Conservation (phyloP, 1,140 invertebrate species). For the Drosophila pseudoobscura region DNA sequence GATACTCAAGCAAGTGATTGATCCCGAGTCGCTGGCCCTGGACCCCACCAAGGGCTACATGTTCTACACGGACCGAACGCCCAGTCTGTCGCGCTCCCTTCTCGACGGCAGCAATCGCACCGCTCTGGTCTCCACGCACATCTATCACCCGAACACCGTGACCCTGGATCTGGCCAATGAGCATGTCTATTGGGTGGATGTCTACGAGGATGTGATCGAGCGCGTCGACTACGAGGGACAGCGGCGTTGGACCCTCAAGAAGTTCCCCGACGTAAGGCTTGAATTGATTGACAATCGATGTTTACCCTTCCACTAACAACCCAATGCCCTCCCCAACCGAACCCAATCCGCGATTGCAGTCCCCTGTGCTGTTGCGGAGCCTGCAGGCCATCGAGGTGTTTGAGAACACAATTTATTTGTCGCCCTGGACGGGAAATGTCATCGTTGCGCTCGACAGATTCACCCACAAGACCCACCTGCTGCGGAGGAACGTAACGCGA, state of each 20-base stretch:
- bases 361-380: conserved; percentile 84
- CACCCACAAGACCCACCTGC: conserved; percentile 78
- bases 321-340: too few species aligned
- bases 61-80: conserved; percentile 91
- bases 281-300: neutral
- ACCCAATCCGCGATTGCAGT: too few species aligned
- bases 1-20: conserved; percentile 88
- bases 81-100: conserved; percentile 86
- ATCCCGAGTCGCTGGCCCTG: conserved; percentile 90
- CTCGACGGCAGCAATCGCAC: conserved; percentile 86
- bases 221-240: conserved; percentile 88
- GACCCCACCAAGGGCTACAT: conserved; percentile 92
- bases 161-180: conserved; percentile 89
- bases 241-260: conserved; percentile 87
- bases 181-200: conserved; percentile 91
- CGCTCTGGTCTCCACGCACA: conserved; percentile 86
- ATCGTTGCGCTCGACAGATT: conserved; percentile 86
- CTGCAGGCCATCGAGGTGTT: conserved; percentile 89
- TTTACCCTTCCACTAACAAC: conserved; percentile 11
- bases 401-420: conserved; percentile 87
- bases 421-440: conserved; percentile 87
- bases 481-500: conserved; percentile 64
- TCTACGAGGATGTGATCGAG: conserved; percentile 90
- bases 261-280: conserved; percentile 84
- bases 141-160: conserved; percentile 90